Base-by-base conservation (phyloP, 35 echinoderm and acorn worm genomes). In the Acanthaster planci region DNA sequence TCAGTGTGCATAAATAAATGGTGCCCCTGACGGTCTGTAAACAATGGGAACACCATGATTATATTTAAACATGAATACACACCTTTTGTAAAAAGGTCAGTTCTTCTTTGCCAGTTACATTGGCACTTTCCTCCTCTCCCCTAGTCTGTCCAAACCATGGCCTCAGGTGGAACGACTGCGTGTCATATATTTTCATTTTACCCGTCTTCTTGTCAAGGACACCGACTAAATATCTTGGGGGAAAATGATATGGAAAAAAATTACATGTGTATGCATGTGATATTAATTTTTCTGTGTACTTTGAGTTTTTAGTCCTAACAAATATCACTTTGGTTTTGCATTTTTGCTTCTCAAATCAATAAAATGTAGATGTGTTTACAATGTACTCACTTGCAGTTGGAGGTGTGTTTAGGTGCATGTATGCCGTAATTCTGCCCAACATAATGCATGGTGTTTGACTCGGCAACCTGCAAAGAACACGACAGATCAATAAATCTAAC, bases 181-280 rank as follows among this genome's bases (percentile, higher is more conserved):
- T 81, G 76, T 93, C 86, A 77, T 75, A 76, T 29, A 93, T 55
- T 60, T 93, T 88, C 86, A 93, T 93, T 39, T 93, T 93, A 34
- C 77, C 81, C 0, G 53, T 79, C 47, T 80, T 85, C 60, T 93
- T 93, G 83, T 93, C 82, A 0, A 93, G 53, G 7, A 93, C 76
- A 36, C 92, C 92, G 10, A 93, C 92, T 42, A 93, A 53, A 57
- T 89, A 93, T 44, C 92, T 93, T 72, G 30, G 7, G 55, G 60
- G 22, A 84, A 47, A 5, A n/a, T 1, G 30, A 31, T 29, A 15
- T 29, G 14, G 60, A 2, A 84, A 31, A 21, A 67, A 19, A 17
- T 27, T 18, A 84, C 64, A 59, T 31, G 55, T 36, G 5, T 7
- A n/a, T 22, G 21, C 14, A 19, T 4, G 19, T 72, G 60, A 16